Conservation (phyloP, 2,797 vertebrate species). For the Cynopterus sphinx region DNA sequence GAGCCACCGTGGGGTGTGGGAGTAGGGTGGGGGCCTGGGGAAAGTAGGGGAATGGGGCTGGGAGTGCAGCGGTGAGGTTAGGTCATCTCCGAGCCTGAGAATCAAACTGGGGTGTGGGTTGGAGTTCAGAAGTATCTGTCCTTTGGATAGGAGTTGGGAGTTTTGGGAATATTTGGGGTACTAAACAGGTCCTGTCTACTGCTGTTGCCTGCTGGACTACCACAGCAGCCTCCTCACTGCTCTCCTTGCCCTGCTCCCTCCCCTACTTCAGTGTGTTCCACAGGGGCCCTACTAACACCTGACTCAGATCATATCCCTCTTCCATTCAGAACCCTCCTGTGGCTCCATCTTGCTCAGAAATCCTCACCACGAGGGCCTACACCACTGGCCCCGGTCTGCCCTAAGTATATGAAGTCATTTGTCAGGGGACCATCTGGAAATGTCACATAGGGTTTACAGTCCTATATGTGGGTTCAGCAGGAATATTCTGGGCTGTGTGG, state of each 20-base stretch:
- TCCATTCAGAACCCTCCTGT: slow-evolving; percentile 11
- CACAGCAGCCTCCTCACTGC: not conserved
- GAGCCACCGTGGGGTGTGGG: slow-evolving; percentile 83
- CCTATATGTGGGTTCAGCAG: not conserved
- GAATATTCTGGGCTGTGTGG: not conserved
- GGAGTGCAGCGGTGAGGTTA: slow-evolving; percentile 16
- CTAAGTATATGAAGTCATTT: slow-evolving; percentile 41
- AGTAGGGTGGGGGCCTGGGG: slow-evolving; percentile 46
- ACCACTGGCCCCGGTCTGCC: slow-evolving; percentile 13
- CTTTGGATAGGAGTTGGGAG: not conserved
- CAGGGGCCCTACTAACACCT: slow-evolving; percentile 9
- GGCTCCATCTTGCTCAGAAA: slow-evolving; percentile 52
- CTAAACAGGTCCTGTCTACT: not conserved
- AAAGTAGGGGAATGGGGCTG: slow-evolving; percentile 36
- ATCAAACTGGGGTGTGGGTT: not conserved
- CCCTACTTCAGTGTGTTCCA: not conserved
- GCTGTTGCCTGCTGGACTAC: not conserved
- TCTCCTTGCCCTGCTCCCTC: not conserved
- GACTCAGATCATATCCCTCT: not conserved
- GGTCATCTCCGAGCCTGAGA: not conserved
- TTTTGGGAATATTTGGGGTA: not conserved
- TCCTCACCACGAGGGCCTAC: not conserved
- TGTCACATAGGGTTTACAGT: not conserved
- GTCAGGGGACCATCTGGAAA: not conserved
- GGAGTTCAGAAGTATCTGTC: not conserved